Conservation (phyloP, 2,113 vertebrate genomes). For the Danionella cerebrum region DNA sequence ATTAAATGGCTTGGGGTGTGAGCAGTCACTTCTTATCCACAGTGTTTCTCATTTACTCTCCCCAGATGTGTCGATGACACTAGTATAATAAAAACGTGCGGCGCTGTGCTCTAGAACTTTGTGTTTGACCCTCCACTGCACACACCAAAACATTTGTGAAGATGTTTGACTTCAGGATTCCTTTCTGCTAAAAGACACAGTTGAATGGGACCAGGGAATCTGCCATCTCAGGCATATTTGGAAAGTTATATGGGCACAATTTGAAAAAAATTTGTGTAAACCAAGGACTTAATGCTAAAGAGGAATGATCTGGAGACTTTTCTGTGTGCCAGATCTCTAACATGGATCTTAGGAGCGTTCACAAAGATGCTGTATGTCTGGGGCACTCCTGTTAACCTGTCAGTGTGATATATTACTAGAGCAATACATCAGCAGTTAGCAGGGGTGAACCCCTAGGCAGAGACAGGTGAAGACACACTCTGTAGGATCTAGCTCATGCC, state of each 20-base stretch:
- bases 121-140: not conserved
- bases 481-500: too few species aligned
- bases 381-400: constrained; percentile 29
- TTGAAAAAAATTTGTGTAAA: not conserved
- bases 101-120: not conserved
- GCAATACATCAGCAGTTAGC: constrained; percentile 43
- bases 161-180: not conserved
- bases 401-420: constrained; percentile 19
- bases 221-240: not conserved
- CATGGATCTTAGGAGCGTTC: constrained; percentile 33
- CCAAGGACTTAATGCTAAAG: not conserved
- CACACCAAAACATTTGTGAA: not conserved
- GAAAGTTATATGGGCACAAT: not conserved
- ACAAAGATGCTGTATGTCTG: constrained; percentile 15
- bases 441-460: constrained; percentile 37
- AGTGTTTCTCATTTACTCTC: constrained; percentile 1
- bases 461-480: constrained; percentile 32
- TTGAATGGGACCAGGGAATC: not conserved
- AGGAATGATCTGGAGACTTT: constrained; percentile 27
- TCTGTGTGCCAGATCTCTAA: constrained; percentile 42
- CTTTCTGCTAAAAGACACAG: constrained; percentile 12
- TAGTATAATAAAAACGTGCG: not conserved
- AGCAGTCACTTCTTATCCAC: constrained; percentile 10
- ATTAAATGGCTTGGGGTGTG: constrained; percentile 9
- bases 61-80: not conserved